Evolutionary conservation across 2,888 invertebrate species (phyloP).

Genomic region (Coronaproctus castanopsis): DNA sequence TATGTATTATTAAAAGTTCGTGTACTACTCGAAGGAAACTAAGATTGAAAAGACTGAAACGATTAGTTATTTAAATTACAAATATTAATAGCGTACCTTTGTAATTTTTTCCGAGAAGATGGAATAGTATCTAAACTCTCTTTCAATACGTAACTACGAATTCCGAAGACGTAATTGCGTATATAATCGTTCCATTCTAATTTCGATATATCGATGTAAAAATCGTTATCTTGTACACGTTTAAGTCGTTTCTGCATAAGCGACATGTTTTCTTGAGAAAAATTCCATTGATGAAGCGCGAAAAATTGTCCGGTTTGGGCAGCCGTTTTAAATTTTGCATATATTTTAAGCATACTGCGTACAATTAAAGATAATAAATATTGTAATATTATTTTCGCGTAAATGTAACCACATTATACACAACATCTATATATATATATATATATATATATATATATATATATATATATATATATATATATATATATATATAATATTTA

Average conservation of each 20-base stretch:
- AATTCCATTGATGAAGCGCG: slow-evolving; percentile 65
- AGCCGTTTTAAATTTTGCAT: slow-evolving; percentile 56
- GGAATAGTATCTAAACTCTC: slow-evolving; percentile 45
- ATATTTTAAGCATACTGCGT: slow-evolving; percentile 60
- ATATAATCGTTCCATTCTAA: slow-evolving; percentile 64
- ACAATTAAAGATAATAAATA: too few relatives aligned
- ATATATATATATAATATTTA: too few relatives aligned
- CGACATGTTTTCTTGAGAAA: slow-evolving; percentile 41
- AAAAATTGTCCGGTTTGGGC: slow-evolving; percentile 65
- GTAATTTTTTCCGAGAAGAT: slow-evolving; percentile 40
- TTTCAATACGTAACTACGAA: slow-evolving; percentile 59
- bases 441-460: neutral
- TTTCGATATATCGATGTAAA: slow-evolving; percentile 42
- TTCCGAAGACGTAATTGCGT: slow-evolving; percentile 60
- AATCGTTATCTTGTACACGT: slow-evolving; percentile 34
- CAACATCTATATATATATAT: too few relatives aligned
- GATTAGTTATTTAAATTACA: too few relatives aligned
- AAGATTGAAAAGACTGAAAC: too few relatives aligned
- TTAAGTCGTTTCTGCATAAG: slow-evolving; percentile 34
- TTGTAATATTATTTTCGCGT: neutral
- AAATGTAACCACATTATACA: neutral
- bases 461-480: too few relatives aligned
- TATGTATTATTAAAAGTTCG: too few relatives aligned
- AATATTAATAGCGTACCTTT: slow-evolving; percentile 39
- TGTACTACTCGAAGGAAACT: too few relatives aligned